phyloP scores from a whole-genome alignment of 2,113 vertebrate genomes.

The Copsychus sechellarum region DNA sequence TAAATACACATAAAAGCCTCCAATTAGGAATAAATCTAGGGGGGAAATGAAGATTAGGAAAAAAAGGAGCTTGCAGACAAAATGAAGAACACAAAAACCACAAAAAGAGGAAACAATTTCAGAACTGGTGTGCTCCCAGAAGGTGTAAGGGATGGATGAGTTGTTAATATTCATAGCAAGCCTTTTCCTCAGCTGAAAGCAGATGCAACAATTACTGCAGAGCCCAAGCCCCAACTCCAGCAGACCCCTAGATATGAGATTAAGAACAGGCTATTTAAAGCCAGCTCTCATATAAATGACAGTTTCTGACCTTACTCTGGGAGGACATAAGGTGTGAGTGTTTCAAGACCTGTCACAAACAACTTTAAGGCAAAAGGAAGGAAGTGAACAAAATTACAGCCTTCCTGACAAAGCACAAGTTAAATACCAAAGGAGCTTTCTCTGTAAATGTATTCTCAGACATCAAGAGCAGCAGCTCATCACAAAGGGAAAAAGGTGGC shows the following conservation, averaged over 20 bases:
- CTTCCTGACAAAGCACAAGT: conserved; percentile 55
- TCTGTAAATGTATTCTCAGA: conserved; percentile 34
- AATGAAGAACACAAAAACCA: conserved; percentile 26
- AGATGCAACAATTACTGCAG: conserved; percentile 53
- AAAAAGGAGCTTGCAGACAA: background rate
- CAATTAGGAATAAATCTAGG: background rate
- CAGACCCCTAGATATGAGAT: conserved; percentile 29
- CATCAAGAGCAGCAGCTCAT: conserved; percentile 60
- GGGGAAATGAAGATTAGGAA: background rate
- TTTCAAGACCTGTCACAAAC: conserved; percentile 63
- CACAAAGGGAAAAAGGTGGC: conserved; percentile 59
- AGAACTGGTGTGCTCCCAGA: conserved; percentile 44
- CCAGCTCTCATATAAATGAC: conserved; percentile 19
- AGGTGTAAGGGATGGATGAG: conserved; percentile 57
- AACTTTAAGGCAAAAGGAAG: conserved; percentile 50
- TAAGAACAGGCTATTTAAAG: background rate
- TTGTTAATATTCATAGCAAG: conserved; percentile 64
- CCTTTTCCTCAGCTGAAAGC: conserved; percentile 51
- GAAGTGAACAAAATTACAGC: conserved; percentile 64
- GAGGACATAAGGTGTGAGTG: conserved; percentile 51
- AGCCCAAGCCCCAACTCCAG: conserved; percentile 45
- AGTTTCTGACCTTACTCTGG: conserved; percentile 44
- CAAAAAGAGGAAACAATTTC: conserved; percentile 25
- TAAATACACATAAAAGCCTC: background rate
- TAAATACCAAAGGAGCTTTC: conserved; percentile 46